Evolutionary conservation across 2,888 invertebrate genomes (phyloP).

Genomic region (Nemurella pictetii): DNA sequence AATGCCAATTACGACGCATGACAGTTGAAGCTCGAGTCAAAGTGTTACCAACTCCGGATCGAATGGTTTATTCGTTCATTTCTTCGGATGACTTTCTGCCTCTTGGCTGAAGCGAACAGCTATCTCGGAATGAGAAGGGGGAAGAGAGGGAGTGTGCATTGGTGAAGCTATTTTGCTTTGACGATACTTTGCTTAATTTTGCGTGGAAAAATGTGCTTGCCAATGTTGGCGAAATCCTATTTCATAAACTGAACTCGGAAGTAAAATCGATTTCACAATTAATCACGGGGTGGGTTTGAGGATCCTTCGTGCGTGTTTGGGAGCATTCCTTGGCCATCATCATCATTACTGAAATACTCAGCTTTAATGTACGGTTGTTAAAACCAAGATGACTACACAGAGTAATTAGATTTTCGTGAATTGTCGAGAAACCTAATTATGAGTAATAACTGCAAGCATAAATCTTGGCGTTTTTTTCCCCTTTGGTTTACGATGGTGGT

Average conservation of each 20-base stretch:
- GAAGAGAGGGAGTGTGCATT: no score
- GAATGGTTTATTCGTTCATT: background rate
- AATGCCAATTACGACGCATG: background rate
- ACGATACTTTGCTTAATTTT: no score
- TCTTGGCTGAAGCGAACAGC: background rate
- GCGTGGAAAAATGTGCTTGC: no score
- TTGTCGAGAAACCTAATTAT: background rate
- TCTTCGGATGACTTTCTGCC: background rate
- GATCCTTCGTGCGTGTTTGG: background rate
- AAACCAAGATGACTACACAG: background rate
- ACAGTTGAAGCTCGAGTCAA: background rate
- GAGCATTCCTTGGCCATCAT: background rate
- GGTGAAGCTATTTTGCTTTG: no score
- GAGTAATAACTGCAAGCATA: background rate
- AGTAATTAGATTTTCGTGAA: conserved; percentile 1
- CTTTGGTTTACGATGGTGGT: background rate
- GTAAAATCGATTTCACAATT: background rate
- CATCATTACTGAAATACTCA: background rate
- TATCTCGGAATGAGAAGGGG: no score
- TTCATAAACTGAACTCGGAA: background rate
- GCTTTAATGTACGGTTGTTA: background rate
- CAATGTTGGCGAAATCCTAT: no score
- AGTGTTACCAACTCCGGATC: background rate
- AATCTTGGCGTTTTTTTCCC: background rate
- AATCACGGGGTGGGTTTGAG: background rate